These are phyloP conservation scores for Thera britannica DNA, from an alignment of 2,888 invertebrate genomes.

Conservation along the genomic window DNA sequence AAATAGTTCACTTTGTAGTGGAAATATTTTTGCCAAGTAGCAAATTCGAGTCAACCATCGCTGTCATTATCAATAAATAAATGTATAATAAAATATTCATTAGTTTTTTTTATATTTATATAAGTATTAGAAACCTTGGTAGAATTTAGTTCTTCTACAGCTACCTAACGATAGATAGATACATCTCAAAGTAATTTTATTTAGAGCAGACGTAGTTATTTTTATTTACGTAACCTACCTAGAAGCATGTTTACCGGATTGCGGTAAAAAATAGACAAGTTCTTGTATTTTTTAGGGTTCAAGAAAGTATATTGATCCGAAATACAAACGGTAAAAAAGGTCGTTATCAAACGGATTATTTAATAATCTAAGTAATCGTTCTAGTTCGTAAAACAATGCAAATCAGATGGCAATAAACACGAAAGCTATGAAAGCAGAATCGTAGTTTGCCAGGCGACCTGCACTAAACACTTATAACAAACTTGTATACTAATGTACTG, in stretches of 20 bases:
- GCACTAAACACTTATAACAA: conserved; percentile 29
- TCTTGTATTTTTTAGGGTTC: neutral
- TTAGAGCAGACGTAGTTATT: neutral
- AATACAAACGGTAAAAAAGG: conserved; percentile 22
- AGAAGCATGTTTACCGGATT: neutral
- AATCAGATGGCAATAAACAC: conserved; percentile 37
- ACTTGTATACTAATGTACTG: conserved; percentile 23
- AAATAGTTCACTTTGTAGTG: conserved; percentile 80
- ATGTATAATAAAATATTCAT: conserved; percentile 78
- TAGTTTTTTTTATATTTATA: conserved; percentile 53
- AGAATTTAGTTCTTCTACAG: neutral
- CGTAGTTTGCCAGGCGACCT: conserved; percentile 41
- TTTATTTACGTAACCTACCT: neutral
- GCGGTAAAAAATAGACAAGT: neutral
- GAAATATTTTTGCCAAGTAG: conserved; percentile 85
- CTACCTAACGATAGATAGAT: neutral
- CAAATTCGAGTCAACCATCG: conserved; percentile 82
- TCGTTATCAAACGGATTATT: conserved; percentile 27
- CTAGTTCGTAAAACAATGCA: conserved; percentile 36
- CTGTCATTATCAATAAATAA: conserved; percentile 85
- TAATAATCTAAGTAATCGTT: conserved; percentile 27
- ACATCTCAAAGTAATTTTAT: neutral
- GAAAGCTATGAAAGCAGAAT: conserved; percentile 34
- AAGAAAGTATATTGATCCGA: neutral
- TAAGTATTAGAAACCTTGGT: neutral